Evolutionary conservation across 2,797 vertebrate genomes (phyloP), one percentile per base, ranked within the genome.

Genomic region (Neopelma chrysocephalum): DNA sequence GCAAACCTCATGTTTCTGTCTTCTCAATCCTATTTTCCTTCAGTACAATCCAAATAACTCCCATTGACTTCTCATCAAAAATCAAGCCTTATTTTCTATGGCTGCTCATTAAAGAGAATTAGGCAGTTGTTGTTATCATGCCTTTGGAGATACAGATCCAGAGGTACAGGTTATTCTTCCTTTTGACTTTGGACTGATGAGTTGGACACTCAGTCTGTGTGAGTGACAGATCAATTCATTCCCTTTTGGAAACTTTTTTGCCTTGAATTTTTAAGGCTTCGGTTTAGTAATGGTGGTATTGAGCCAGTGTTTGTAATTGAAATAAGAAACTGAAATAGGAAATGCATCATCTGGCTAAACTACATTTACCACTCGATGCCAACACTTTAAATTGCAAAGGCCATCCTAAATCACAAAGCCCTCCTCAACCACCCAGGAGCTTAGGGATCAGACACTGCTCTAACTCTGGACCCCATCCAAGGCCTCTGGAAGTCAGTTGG

Each of bases 281-380:
- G 0, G 8, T 87, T 92, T 76, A 83, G 38, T 47, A 80, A 57
- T 11, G 45, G 50, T 27, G 42, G 9, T 50, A 76, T 82, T 27
- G 26, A 94, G 53, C 61, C 68, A 45, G 13, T 8, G 25, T 75
- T 79, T 83, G 56, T 62, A 65, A 89, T 77, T 76, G 82, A 71
- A 86, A 90, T 82, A 79, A 76, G 91, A 86, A 91, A 38, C 82
- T 68, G 71, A 82, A 94, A 87, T 45, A 91, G n/a, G 76, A 87
- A 90, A 90, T 26, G 34, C 86, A 57, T 94, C 91, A 51, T 64
- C 60, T 1, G 0, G 57, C 87, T 96, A 78, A 93, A 89, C 71
- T 82, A 34, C 32, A 6, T 61, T 80, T 72, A 78, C 58, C 3
- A 2, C 92, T 83, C 65, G 22, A 48, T 89, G 95, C 82, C 83